Percentiles rank a stretch among this genome's conserved stretches.
Conservation (phyloP, 2,113 vertebrate genomes). For the Pterocles gutturalis region DNA sequence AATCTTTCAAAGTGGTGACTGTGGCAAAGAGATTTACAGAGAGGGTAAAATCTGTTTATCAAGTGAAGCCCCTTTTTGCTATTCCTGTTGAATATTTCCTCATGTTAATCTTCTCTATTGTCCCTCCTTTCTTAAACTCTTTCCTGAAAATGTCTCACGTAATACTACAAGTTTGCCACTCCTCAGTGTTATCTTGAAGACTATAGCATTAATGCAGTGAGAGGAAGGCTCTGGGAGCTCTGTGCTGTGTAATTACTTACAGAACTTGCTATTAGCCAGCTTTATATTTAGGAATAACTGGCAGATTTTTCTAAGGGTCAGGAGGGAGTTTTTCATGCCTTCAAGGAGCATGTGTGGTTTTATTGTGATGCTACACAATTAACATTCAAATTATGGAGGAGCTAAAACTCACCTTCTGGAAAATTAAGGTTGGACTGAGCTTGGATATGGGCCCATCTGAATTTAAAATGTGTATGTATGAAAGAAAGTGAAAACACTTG, state of each 20-base stretch:
- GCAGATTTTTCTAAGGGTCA: conserved; percentile 34
- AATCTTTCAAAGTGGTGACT: not conserved
- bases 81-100: not conserved
- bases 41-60: not conserved
- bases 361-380: conserved; percentile 14
- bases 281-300: conserved; percentile 53
- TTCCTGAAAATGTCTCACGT: conserved; percentile 14
- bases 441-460: not conserved
- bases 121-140: not conserved
- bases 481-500: not conserved
- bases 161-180: not conserved
- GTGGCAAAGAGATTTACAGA: not conserved
- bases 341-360: conserved; percentile 16
- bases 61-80: not conserved
- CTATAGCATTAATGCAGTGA: not conserved
- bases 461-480: not conserved
- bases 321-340: conserved; percentile 29
- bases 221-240: conserved; percentile 23
- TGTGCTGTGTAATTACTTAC: conserved; percentile 53
- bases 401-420: conserved; percentile 25
- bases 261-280: conserved; percentile 46
- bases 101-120: not conserved
- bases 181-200: not conserved
- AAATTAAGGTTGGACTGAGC: not conserved
- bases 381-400: not conserved